These are phyloP conservation scores for Notodonta ziczac DNA, from an alignment of 2,888 invertebrate genomes.

Conservation along the genomic window DNA sequence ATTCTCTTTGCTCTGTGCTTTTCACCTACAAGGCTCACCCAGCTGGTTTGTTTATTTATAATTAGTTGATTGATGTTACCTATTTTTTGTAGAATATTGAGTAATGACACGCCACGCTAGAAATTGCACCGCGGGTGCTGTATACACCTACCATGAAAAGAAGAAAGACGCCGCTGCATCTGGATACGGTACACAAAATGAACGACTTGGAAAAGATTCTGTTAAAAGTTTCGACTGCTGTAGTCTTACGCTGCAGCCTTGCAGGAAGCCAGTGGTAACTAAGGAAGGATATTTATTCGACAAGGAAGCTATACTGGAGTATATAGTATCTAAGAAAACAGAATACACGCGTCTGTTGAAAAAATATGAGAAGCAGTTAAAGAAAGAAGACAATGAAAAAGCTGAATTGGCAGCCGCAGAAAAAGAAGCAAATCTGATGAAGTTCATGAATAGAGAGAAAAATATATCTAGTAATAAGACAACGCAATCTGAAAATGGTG, in stretches of 20 bases:
- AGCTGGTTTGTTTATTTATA: no score
- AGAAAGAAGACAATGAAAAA: conserved; percentile 89
- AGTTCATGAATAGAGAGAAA: conserved; percentile 93
- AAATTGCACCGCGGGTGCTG: conserved; percentile 99
- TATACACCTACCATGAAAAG: conserved; percentile 99
- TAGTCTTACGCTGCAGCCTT: conserved; percentile 97
- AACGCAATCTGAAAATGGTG: conserved; percentile 32
- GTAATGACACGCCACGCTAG: conserved; percentile 97
- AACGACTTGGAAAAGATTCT: conserved; percentile 96
- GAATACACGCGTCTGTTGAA: conserved; percentile 95
- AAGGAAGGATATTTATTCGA: conserved; percentile 97
- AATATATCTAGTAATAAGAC: conserved; percentile 85
- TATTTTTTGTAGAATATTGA: neutral
- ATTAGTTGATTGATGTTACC: no score
- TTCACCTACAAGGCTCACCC: no score
- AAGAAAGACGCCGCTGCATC: conserved; percentile 97
- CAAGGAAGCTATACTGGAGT: conserved; percentile 98
- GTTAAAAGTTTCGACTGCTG: conserved; percentile 98
- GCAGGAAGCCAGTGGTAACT: conserved; percentile 93
- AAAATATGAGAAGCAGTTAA: conserved; percentile 95
- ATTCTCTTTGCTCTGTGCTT: no score
- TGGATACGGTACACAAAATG: conserved; percentile 95
- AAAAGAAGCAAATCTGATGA: conserved; percentile 89
- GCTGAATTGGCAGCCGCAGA: conserved; percentile 89
- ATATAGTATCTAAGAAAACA: conserved; percentile 96